A percentile compares a stretch with the other conserved stretches of the same genome.
These are phyloP conservation scores for Porites cylindrica DNA, from an alignment of 92 coral and sea anemone species.

Conservation along the genomic window DNA sequence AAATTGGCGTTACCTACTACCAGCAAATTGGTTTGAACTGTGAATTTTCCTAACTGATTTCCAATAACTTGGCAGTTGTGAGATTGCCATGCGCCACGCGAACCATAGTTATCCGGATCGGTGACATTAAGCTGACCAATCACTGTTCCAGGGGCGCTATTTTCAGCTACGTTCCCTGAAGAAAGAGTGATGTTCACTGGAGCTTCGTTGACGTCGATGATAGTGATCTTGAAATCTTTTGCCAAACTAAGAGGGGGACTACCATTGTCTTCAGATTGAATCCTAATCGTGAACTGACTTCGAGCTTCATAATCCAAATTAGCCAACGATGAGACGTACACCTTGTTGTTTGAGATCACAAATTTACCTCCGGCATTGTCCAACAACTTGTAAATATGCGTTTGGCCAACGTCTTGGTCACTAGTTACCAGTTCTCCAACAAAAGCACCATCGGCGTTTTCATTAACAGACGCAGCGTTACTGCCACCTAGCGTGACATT, in stretches of 20 bases:
- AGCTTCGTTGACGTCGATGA: slow-evolving; percentile 89
- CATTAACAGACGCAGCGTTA: slow-evolving; percentile 50
- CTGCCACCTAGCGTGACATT: slow-evolving; percentile 72
- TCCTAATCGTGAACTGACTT: slow-evolving; percentile 43
- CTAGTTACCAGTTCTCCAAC: slow-evolving; percentile 76
- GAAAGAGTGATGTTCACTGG: slow-evolving; percentile 78
- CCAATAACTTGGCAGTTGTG: slow-evolving; percentile 80
- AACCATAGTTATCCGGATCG: slow-evolving; percentile 89
- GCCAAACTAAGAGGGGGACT: slow-evolving; percentile 56
- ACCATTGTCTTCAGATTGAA: slow-evolving; percentile 71
- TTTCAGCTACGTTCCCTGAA: slow-evolving; percentile 74
- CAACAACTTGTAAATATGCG: slow-evolving; percentile 61
- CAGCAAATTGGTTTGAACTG: slow-evolving; percentile 52
- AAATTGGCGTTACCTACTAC: slow-evolving; percentile 65
- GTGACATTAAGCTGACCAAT: slow-evolving; percentile 84
- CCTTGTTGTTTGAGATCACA: slow-evolving; percentile 71
- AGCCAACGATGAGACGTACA: slow-evolving; percentile 76
- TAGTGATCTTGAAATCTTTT: slow-evolving; percentile 58
- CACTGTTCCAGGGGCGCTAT: slow-evolving; percentile 81
- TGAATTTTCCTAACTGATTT: slow-evolving; percentile 70
- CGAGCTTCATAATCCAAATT: slow-evolving; percentile 75
- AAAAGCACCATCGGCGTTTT: slow-evolving; percentile 77
- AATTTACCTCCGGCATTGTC: slow-evolving; percentile 81
- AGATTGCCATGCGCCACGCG: slow-evolving; percentile 77
- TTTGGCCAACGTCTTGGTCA: slow-evolving; percentile 78